Percentiles rank a stretch among this genome's conserved stretches.
Conservation (phyloP, 2,888 invertebrate genomes). For the Synanthedon vespiformis region DNA sequence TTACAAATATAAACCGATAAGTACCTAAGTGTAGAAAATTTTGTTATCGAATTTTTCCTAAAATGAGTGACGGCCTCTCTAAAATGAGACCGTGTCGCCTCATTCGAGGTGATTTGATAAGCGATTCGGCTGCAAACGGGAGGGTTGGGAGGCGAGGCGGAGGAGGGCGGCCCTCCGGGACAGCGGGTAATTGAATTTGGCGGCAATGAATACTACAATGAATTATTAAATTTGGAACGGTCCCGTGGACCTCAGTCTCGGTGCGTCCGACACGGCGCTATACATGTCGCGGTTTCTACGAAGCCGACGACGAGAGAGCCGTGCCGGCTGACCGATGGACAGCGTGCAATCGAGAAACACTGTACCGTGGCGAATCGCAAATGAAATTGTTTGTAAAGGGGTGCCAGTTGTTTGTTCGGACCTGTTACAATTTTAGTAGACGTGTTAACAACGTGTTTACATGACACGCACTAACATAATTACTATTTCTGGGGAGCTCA, state of each 20-base stretch:
- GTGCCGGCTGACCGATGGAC: constrained; percentile 1
- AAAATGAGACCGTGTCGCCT: too few relatives aligned
- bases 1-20: too few relatives aligned
- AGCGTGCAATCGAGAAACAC: not conserved
- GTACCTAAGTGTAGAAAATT: too few relatives aligned
- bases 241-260: constrained; percentile 10
- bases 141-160: constrained; percentile 4
- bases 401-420: constrained; percentile 7
- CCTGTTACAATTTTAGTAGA: constrained; percentile 8
- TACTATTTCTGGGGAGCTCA: too few relatives aligned
- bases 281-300: constrained; percentile 5
- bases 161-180: constrained; percentile 18
- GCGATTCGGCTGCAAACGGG: not conserved
- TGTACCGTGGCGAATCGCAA: constrained; percentile 19
- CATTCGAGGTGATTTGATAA: not conserved
- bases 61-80: too few relatives aligned
- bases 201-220: constrained; percentile 64
- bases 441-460: not conserved
- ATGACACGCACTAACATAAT: not conserved
- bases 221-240: constrained; percentile 61
- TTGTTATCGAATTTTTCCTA: not conserved
- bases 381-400: constrained; percentile 7
- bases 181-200: constrained; percentile 60
- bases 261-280: not conserved
- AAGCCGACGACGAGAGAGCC: not conserved